Percentiles rank a stretch among this genome's conserved stretches.
Evolutionary conservation across 2,888 invertebrate genomes (phyloP).

Genomic region (Dryadula phaetusa): DNA sequence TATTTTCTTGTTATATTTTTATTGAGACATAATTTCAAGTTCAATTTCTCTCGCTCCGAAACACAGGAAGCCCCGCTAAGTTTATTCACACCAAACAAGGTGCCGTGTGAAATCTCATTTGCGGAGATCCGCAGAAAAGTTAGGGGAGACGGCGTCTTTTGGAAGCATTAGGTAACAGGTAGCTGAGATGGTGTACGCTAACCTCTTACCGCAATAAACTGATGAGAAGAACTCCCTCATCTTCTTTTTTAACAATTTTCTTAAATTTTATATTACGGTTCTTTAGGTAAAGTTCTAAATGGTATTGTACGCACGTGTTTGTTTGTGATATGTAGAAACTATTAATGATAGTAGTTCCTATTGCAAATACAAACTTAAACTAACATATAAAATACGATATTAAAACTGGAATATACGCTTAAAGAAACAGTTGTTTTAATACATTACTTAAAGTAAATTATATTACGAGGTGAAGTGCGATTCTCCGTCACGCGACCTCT

Average conservation of each 20-base stretch:
- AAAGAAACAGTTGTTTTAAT: slow-evolving; percentile 61
- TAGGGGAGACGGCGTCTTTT: slow-evolving; percentile 48
- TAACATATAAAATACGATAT: neutral
- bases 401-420: slow-evolving; percentile 6
- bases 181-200: slow-evolving; percentile 59
- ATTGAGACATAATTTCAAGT: slow-evolving; percentile 48
- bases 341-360: neutral
- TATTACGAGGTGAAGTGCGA: slow-evolving; percentile 70
- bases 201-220: slow-evolving; percentile 62
- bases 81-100: slow-evolving; percentile 61
- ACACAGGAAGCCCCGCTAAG: slow-evolving; percentile 49
- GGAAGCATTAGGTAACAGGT: slow-evolving; percentile 60
- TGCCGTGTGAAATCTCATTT: slow-evolving; percentile 65
- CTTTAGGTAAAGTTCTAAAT: neutral
- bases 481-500: slow-evolving; percentile 79
- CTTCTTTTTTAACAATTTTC: slow-evolving; percentile 73
- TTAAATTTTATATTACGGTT: slow-evolving; percentile 32
- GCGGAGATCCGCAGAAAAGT: slow-evolving; percentile 58
- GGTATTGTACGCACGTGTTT: neutral
- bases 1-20: slow-evolving; percentile 41
- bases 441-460: slow-evolving; percentile 72
- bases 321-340: neutral
- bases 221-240: slow-evolving; percentile 53
- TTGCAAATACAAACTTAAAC: neutral
- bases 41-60: slow-evolving; percentile 50